Base-by-base conservation (phyloP, 1,140 invertebrate species). In the Propsilocerus akamusi region DNA sequence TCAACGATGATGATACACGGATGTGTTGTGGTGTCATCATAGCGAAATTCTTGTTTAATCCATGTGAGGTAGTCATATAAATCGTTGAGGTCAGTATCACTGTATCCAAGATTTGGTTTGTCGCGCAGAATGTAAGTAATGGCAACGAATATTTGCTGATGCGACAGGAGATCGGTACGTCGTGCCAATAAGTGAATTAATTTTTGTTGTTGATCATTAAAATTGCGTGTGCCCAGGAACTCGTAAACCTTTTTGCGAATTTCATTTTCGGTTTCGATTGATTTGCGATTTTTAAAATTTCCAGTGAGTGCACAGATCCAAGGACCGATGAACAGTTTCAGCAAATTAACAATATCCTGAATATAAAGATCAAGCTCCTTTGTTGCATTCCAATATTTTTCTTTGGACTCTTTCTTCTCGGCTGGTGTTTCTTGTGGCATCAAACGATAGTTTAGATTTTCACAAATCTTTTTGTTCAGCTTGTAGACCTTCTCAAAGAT, bases 1-100 rank as follows among this genome's bases (percentile, higher is more conserved):
- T 48, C 47, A 17, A 48, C 28, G 24, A 48, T 28, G 17, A 48
- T 26, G 8, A 48, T 48, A 17, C 47, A 48, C 2, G 47, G 47
- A 69, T 50, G 11, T 22, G 32, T 37, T 23, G 51, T 50, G 28
- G 26, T 26, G 48, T 46, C 50, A 26, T 41, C 34, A 17, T 41
- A 41, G 17, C 22, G 17, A 20, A 20, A 41, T 41, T 41, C 34
- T 20, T 41, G 34, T 20, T 41, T 41, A 17, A 41, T 41, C 34
- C 34, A 41, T 7, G 34, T 41, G 14, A 41, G 34, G 14, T 41
- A 17, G 14, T 41, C 34, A 17, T 41, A 41, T 41, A 41, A 41
- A 17, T 41, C 34, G 10, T 41, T 41, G 17, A 41, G 34, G 17
- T 41, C 34, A 41, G 22, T 20, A 17, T 41, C 34, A 5, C 22